Percentiles rank a stretch among this genome's conserved stretches.
phyloP scores from a whole-genome alignment of 1,140 invertebrate species.

The Lordiphosa stackelbergi region DNA sequence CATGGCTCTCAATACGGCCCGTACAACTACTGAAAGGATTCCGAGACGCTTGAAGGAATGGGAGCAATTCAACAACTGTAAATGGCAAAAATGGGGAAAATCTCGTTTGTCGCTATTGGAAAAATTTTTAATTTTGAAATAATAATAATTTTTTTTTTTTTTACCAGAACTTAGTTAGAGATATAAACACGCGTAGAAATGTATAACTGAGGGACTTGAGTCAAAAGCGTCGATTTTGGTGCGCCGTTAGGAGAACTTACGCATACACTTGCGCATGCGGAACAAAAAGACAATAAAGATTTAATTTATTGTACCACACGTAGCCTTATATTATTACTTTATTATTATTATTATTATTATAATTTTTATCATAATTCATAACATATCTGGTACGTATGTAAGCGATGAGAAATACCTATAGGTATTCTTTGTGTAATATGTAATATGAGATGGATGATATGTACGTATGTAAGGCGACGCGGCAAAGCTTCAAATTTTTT shows the following conservation, averaged over 20 bases:
- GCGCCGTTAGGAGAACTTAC: conserved; percentile 20
- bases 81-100: neutral
- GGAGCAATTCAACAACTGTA: neutral
- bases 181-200: conserved; percentile 21
- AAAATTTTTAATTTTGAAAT: conserved; percentile 30
- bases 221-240: conserved; percentile 61
- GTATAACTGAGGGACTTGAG: conserved; percentile 41
- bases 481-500: conserved; percentile 17
- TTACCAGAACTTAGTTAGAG: conserved; percentile 42
- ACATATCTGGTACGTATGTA: conserved; percentile 38
- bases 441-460: neutral
- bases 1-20: conserved; percentile 95
- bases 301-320: conserved; percentile 65
- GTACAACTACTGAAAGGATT: conserved; percentile 86
- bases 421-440: neutral
- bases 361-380: conserved; percentile 12
- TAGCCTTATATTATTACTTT: conserved; percentile 49
- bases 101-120: conserved; percentile 10
- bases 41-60: conserved; percentile 8
- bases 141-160: conserved; percentile 49
- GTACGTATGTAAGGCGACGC: conserved; percentile 1
- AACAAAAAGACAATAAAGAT: conserved; percentile 54
- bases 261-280: conserved; percentile 3
- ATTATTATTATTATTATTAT: conserved; percentile 39
- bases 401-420: conserved; percentile 17